Evolutionary conservation across 2,113 vertebrate species (phyloP).

Genomic region (Rhinolophus sinicus): DNA sequence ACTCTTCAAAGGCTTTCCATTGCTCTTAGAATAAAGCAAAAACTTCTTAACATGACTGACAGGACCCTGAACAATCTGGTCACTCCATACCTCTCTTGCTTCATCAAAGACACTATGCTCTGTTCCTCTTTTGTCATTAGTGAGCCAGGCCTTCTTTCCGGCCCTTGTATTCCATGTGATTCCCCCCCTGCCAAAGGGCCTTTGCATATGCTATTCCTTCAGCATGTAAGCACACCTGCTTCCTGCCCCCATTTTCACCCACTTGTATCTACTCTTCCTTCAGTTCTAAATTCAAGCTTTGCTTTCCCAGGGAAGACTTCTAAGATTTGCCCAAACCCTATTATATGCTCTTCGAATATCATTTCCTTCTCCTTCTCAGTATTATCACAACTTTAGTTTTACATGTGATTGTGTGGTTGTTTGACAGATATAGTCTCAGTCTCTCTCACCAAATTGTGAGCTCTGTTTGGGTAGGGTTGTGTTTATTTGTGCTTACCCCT

Average conservation of each 20-base stretch:
- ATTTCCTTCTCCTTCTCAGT: neutral
- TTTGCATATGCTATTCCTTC: neutral
- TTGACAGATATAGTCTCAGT: neutral
- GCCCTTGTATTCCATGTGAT: neutral
- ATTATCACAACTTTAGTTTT: neutral
- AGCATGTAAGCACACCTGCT: neutral
- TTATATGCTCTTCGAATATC: neutral
- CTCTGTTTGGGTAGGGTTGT: neutral
- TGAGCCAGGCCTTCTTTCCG: neutral
- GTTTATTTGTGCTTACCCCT: neutral
- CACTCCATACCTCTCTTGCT: neutral
- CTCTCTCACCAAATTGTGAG: neutral
- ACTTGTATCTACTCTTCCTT: neutral
- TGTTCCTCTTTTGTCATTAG: neutral
- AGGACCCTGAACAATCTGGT: neutral
- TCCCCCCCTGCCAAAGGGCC: neutral
- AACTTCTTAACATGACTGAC: neutral
- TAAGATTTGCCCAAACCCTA: neutral
- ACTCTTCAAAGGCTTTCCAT: neutral
- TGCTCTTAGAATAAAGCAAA: constrained; percentile 10
- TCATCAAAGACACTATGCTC: neutral
- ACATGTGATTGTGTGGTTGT: neutral
- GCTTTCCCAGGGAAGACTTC: neutral
- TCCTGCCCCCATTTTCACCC: neutral
- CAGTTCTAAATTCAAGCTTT: neutral